Conservation (phyloP, 1,140 invertebrate genomes). For the Bursaphelenchus mucronatus region DNA sequence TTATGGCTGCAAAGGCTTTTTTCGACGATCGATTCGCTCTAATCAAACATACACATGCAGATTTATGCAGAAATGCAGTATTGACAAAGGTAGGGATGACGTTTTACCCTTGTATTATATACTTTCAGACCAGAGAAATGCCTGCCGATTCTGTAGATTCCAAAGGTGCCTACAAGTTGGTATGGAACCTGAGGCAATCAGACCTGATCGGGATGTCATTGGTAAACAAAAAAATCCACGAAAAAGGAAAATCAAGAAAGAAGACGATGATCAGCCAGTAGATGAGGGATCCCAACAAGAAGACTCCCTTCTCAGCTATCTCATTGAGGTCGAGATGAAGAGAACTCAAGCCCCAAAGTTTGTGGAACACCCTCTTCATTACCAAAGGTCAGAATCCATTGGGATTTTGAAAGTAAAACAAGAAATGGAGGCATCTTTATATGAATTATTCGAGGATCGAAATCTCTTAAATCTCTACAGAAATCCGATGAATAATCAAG, state of each 20-base stretch:
- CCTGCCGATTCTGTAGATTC: constrained; percentile 56
- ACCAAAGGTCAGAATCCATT: constrained; percentile 19
- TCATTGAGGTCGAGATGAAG: constrained; percentile 51
- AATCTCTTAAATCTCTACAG: constrained; percentile 28
- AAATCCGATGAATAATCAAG: constrained; percentile 29
- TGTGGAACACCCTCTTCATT: background rate
- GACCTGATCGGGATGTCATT: constrained; percentile 57
- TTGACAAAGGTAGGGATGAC: constrained; percentile 48
- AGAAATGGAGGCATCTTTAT: constrained; percentile 51
- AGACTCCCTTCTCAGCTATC: constrained; percentile 45
- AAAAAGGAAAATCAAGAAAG: constrained; percentile 50
- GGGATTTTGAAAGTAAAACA: constrained; percentile 45
- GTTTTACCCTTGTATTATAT: background rate
- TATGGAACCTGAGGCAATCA: constrained; percentile 59
- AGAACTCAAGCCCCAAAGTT: background rate
- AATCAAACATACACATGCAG: constrained; percentile 53
- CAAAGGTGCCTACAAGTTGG: constrained; percentile 57
- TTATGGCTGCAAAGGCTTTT: constrained; percentile 64
- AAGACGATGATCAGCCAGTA: constrained; percentile 50
- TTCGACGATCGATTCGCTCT: constrained; percentile 55
- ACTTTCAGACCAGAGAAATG: constrained; percentile 55
- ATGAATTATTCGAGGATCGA: constrained; percentile 37
- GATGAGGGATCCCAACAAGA: constrained; percentile 53
- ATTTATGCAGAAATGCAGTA: constrained; percentile 51
- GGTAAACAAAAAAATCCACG: constrained; percentile 60